phyloP scores from a whole-genome alignment of 2,888 invertebrate species.

The Protonemura montana region DNA sequence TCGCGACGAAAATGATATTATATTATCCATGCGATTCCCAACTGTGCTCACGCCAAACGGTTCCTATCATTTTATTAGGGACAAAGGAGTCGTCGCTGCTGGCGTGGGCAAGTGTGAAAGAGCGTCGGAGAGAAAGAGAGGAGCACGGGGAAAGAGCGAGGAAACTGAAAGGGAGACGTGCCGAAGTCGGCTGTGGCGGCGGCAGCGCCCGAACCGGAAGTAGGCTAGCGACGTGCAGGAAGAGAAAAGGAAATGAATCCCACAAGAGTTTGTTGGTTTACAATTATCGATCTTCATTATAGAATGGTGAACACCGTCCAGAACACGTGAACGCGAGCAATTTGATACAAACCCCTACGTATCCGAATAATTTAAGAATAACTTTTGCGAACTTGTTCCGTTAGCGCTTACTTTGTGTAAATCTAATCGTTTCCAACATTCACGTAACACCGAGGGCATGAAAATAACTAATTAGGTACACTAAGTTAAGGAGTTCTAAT shows the following conservation, averaged over 20 bases:
- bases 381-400: too few species aligned
- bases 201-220: not conserved
- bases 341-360: too few species aligned
- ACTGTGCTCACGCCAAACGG: not conserved
- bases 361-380: too few species aligned
- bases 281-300: slow-evolving; percentile 12
- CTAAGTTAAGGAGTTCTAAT: not conserved
- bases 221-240: not conserved
- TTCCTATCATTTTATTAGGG: slow-evolving; percentile 12
- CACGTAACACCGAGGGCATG: not conserved
- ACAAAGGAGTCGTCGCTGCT: not conserved
- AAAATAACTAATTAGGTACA: not conserved
- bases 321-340: not conserved
- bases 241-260: slow-evolving; percentile 12
- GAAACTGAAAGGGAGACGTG: not conserved
- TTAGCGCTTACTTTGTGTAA: too few species aligned
- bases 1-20: not conserved
- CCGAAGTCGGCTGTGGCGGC: not conserved
- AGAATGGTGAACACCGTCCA: too few species aligned
- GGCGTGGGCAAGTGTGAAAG: not conserved
- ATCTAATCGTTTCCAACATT: too few species aligned
- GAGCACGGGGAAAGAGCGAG: not conserved
- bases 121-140: not conserved
- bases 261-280: slow-evolving; percentile 7
- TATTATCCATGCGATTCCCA: not conserved